Conservation (phyloP, 2,113 vertebrate species). For the Macrotis lagotis region DNA sequence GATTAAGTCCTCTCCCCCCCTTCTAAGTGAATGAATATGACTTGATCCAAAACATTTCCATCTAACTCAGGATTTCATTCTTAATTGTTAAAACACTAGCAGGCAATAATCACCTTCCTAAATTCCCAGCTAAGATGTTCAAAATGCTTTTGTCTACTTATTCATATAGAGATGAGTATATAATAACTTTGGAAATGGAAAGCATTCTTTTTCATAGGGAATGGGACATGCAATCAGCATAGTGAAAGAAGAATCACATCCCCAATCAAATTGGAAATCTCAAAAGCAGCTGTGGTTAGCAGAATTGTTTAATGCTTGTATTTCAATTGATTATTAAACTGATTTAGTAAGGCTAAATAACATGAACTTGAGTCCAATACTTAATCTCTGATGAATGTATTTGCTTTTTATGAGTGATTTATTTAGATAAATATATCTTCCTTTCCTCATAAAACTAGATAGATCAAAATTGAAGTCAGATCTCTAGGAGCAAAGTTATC, state of each 20-base stretch:
- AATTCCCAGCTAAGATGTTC: not conserved
- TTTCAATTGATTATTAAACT: not conserved
- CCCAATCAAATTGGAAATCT: not conserved
- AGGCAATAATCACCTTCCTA: not conserved
- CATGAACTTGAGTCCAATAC: not conserved
- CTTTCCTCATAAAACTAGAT: not conserved
- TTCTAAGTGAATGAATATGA: not conserved
- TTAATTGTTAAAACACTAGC: not conserved
- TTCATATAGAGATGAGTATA: not conserved
- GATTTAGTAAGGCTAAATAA: not conserved
- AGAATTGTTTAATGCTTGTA: not conserved
- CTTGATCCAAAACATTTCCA: not conserved
- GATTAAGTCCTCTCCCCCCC: not conserved
- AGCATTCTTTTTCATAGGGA: not conserved
- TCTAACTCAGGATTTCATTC: not conserved
- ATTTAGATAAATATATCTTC: not conserved
- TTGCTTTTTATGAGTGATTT: not conserved
- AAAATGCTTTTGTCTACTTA: not conserved
- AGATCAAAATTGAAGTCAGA: not conserved
- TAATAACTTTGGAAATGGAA: not conserved
- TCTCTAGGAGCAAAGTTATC: not conserved
- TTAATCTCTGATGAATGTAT: not conserved
- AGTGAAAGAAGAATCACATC: not conserved
- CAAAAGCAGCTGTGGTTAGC: not conserved
- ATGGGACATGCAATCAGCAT: not conserved